Evolutionary conservation across 2,797 vertebrate species (phyloP).

Genomic region (Balearica regulorum): DNA sequence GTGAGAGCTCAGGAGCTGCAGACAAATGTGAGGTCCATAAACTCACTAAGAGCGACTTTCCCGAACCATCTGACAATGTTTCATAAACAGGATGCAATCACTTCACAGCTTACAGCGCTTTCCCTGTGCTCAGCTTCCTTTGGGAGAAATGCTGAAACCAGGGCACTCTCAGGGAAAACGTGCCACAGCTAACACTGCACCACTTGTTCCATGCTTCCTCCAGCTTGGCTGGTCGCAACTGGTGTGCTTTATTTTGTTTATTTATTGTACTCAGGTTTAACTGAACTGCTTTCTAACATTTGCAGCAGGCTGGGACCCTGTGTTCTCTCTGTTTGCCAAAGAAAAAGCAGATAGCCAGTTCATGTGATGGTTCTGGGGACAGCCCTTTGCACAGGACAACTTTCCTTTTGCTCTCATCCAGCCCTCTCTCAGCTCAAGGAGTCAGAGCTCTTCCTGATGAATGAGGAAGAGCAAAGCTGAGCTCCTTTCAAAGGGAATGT

Average conservation of each 20-base stretch:
- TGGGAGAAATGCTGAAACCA: background rate
- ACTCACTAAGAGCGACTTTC: background rate
- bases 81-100: constrained; percentile 38
- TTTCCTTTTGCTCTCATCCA: background rate
- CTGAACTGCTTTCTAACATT: background rate
- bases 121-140: background rate
- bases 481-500: background rate
- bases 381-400: background rate
- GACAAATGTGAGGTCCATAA: background rate
- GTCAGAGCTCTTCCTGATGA: background rate
- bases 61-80: background rate
- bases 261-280: background rate
- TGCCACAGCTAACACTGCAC: background rate
- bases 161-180: background rate
- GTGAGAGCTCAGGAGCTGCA: background rate
- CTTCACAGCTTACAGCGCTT: background rate
- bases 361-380: background rate
- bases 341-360: background rate
- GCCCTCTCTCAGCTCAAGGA: background rate
- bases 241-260: background rate
- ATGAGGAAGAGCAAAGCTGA: background rate
- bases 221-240: background rate
- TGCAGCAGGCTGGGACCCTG: background rate
- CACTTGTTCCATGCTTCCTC: background rate
- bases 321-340: background rate